A percentile compares a stretch with the other conserved stretches of the same genome.
These are phyloP conservation scores for Mola mola DNA, from an alignment of 2,113 vertebrate genomes.

Conservation along the genomic window DNA sequence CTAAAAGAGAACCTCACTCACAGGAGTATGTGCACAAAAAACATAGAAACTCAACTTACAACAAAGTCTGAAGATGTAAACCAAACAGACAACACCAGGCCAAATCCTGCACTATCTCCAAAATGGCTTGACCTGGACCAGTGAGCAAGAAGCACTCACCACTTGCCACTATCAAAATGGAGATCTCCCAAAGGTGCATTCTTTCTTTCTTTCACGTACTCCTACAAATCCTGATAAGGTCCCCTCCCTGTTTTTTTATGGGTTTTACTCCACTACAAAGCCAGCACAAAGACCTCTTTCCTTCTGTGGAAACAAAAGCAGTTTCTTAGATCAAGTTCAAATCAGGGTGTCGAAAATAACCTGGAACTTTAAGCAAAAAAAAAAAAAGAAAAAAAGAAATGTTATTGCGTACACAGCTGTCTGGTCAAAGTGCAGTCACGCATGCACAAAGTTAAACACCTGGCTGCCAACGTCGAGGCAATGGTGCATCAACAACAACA, in stretches of 20 bases:
- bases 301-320: slow-evolving; percentile 36
- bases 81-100: slow-evolving; percentile 39
- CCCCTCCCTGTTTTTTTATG: slow-evolving; percentile 37
- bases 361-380: slow-evolving; percentile 47
- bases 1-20: slow-evolving; percentile 57
- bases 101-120: slow-evolving; percentile 52
- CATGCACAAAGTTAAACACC: too few species aligned
- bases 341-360: slow-evolving; percentile 68
- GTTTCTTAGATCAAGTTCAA: slow-evolving; percentile 37
- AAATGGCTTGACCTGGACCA: slow-evolving; percentile 49
- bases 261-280: slow-evolving; percentile 56
- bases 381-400: slow-evolving; percentile 27
- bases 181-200: slow-evolving; percentile 60
- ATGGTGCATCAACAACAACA: slow-evolving; percentile 20
- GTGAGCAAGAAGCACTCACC: slow-evolving; percentile 40
- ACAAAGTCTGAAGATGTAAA: slow-evolving; percentile 27
- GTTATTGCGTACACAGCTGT: slow-evolving; percentile 23
- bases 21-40: slow-evolving; percentile 30
- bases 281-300: slow-evolving; percentile 71
- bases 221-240: slow-evolving; percentile 38
- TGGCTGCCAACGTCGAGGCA: slow-evolving; percentile 59
- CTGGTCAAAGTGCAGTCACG: slow-evolving; percentile 23
- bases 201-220: slow-evolving; percentile 29
- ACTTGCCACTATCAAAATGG: slow-evolving; percentile 42
- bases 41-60: slow-evolving; percentile 29